phyloP scores from a whole-genome alignment of 2,113 vertebrate species.

The Myrmecobius fasciatus region DNA sequence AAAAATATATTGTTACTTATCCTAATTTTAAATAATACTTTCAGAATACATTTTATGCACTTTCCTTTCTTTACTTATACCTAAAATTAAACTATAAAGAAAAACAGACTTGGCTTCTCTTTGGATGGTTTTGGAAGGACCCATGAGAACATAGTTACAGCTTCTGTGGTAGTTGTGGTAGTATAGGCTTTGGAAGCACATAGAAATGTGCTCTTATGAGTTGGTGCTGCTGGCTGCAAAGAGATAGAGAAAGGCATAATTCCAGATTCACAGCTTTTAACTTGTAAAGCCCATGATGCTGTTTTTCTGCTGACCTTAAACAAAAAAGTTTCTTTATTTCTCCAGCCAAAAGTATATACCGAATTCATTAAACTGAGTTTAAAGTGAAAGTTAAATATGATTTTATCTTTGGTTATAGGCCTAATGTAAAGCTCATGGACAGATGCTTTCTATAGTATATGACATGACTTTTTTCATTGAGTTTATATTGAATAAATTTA shows the following conservation, averaged over 20 bases:
- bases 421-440: neutral
- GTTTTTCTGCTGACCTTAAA: constrained; percentile 49
- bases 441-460: constrained; percentile 43
- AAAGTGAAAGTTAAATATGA: constrained; percentile 52
- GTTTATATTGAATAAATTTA: constrained; percentile 65
- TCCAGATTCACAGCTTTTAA: constrained; percentile 60
- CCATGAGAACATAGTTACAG: constrained; percentile 55
- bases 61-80: constrained; percentile 69
- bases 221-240: constrained; percentile 41
- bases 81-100: constrained; percentile 72
- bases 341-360: constrained; percentile 63
- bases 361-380: constrained; percentile 60
- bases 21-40: constrained; percentile 73
- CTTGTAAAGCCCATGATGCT: constrained; percentile 48
- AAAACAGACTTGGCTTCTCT: constrained; percentile 70
- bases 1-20: constrained; percentile 66
- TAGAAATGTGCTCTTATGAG: constrained; percentile 36
- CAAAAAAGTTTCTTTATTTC: constrained; percentile 13
- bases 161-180: constrained; percentile 70
- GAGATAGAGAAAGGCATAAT: constrained; percentile 41
- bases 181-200: constrained; percentile 32
- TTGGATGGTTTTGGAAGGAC: constrained; percentile 68
- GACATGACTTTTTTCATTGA: constrained; percentile 34
- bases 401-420: constrained; percentile 9
- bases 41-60: constrained; percentile 42